Percentiles rank a stretch among this genome's conserved stretches.
phyloP scores from a whole-genome alignment of 2,888 invertebrate genomes.

The Drosophila paramelanica region DNA sequence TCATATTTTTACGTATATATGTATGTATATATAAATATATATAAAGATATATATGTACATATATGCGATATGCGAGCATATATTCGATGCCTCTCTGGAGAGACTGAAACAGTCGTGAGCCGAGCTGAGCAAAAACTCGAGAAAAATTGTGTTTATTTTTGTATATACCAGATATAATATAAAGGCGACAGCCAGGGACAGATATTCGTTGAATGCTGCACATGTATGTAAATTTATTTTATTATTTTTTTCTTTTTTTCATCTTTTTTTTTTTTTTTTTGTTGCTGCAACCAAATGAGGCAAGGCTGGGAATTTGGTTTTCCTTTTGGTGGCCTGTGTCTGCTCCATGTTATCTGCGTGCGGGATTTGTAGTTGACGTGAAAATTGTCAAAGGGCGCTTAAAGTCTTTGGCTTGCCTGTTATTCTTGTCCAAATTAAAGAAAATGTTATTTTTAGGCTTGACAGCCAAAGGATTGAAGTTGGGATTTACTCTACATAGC shows the following conservation, averaged over 20 bases:
- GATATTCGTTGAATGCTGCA: slow-evolving; percentile 48
- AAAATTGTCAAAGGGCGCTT: slow-evolving; percentile 80
- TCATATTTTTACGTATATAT: slow-evolving; percentile 70
- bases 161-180: slow-evolving; percentile 58
- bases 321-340: slow-evolving; percentile 47
- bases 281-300: slow-evolving; percentile 46
- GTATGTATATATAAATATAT: too few relatives aligned
- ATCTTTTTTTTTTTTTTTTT: slow-evolving; percentile 1
- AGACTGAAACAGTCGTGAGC: slow-evolving; percentile 30
- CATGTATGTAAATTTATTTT: slow-evolving; percentile 49
- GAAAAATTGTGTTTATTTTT: slow-evolving; percentile 75
- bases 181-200: slow-evolving; percentile 61
- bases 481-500: slow-evolving; percentile 46
- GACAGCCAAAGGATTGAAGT: slow-evolving; percentile 72
- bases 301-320: slow-evolving; percentile 64
- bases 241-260: slow-evolving; percentile 39
- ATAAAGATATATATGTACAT: slow-evolving; percentile 13
- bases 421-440: slow-evolving; percentile 65
- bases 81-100: slow-evolving; percentile 68
- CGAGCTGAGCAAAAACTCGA: slow-evolving; percentile 44
- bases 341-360: slow-evolving; percentile 55
- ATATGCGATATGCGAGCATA: slow-evolving; percentile 18
- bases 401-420: slow-evolving; percentile 59
- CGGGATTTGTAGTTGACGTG: slow-evolving; percentile 75
- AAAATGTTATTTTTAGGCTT: slow-evolving; percentile 77